Conservation (phyloP, 2,888 invertebrate genomes). For the Pristionchus fissidentatus region DNA sequence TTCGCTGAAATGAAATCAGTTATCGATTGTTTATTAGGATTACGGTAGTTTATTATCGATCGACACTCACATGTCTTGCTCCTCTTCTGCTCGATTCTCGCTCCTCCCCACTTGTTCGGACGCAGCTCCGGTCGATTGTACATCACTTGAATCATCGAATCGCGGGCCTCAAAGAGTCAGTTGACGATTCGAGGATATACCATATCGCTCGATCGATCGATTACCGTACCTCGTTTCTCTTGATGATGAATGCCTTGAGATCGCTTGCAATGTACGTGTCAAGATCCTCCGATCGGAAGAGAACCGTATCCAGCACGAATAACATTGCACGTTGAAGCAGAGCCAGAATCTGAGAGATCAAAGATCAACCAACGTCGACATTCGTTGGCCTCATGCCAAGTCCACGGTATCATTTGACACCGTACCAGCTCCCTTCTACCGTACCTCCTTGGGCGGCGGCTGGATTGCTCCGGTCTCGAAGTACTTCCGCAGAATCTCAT, state of each 20-base stretch:
- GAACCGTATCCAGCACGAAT: conserved; percentile 13
- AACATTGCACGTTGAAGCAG: not conserved
- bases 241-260: not conserved
- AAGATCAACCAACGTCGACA: not conserved
- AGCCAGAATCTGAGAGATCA: conserved; percentile 18
- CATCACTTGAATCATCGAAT: not conserved
- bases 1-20: not conserved
- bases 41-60: not conserved
- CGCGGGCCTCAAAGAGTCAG: not conserved
- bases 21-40: not conserved
- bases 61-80: conserved; percentile 10
- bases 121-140: not conserved
- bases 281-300: conserved; percentile 11
- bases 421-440: not conserved
- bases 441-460: not conserved
- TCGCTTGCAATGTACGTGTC: not conserved
- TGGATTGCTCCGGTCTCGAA: not conserved
- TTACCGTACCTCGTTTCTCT: not conserved
- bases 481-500: conserved; percentile 1
- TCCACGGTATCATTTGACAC: not conserved
- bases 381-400: not conserved
- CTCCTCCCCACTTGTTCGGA: conserved; percentile 37
- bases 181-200: not conserved
- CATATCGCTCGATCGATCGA: not conserved
- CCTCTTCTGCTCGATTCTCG: not conserved